Conservation (phyloP, 2,888 invertebrate species). For the Aricia artaxerxes region DNA sequence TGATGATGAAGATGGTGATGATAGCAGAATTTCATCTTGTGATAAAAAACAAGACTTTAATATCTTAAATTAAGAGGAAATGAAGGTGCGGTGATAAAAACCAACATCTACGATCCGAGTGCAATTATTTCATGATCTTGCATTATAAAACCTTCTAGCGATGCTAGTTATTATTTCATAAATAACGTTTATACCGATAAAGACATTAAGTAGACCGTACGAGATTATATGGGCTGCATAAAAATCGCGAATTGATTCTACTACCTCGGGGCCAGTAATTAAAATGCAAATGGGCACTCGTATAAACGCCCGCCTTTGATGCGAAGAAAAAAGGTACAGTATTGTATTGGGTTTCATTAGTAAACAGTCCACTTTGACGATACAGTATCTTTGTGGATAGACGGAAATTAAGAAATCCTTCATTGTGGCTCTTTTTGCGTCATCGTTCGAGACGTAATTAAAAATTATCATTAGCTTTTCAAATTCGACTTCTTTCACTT, state of each 20-base stretch:
- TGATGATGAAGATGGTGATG: not conserved
- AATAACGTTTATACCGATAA: slow-evolving; percentile 47
- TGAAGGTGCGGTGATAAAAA: slow-evolving; percentile 25
- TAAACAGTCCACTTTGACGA: slow-evolving; percentile 18
- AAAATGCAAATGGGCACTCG: slow-evolving; percentile 65
- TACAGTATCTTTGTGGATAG: slow-evolving; percentile 18
- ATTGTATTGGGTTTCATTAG: slow-evolving; percentile 39
- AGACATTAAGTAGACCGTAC: slow-evolving; percentile 49
- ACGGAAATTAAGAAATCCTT: slow-evolving; percentile 26
- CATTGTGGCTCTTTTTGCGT: not conserved
- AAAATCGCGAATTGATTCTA: slow-evolving; percentile 58
- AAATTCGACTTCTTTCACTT: not conserved
- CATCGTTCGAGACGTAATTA: slow-evolving; percentile 7
- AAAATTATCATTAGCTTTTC: slow-evolving; percentile 2
- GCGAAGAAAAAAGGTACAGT: slow-evolving; percentile 43
- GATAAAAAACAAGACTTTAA: slow-evolving; percentile 17
- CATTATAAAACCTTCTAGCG: slow-evolving; percentile 33
- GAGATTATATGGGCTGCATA: slow-evolving; percentile 46
- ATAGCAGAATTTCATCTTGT: not conserved
- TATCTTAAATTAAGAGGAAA: slow-evolving; percentile 24
- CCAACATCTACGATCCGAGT: slow-evolving; percentile 30
- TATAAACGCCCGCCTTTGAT: slow-evolving; percentile 47
- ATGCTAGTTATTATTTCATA: slow-evolving; percentile 43
- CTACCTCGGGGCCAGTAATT: slow-evolving; percentile 57
- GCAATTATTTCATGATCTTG: slow-evolving; percentile 38